Percentiles rank a stretch among this genome's conserved stretches.
phyloP scores from a whole-genome alignment of 2,113 vertebrate species.

The Neopipo cinnamomea region DNA sequence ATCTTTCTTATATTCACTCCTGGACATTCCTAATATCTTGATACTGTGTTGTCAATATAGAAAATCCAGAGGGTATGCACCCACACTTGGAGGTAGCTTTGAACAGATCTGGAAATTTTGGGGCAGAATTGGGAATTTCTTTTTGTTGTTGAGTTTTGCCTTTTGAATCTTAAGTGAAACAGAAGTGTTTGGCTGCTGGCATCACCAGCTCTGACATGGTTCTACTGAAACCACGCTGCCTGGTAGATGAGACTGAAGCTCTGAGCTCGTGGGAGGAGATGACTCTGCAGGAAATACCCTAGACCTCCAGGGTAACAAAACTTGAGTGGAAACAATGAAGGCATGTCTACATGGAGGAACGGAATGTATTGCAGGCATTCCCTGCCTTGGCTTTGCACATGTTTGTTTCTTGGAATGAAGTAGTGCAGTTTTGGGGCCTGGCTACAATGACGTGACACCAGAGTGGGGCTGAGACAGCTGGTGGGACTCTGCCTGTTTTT shows the following conservation, averaged over 20 bases:
- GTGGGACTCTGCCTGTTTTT: background rate
- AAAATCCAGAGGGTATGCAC: background rate
- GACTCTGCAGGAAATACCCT: constrained; percentile 39
- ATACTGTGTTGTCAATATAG: background rate
- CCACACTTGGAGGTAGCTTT: background rate
- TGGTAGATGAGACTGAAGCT: background rate
- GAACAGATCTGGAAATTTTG: background rate
- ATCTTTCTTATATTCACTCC: background rate
- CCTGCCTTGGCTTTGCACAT: background rate
- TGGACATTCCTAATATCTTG: background rate
- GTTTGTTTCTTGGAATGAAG: background rate
- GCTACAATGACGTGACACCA: background rate
- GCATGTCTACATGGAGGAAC: background rate
- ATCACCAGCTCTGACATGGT: background rate
- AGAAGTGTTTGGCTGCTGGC: background rate
- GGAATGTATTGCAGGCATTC: background rate
- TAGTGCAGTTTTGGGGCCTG: rapidly evolving
- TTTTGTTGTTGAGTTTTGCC: background rate
- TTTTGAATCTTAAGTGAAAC: background rate
- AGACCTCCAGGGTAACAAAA: constrained; percentile 37
- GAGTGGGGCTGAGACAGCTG: background rate
- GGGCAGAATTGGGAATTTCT: rapidly evolving
- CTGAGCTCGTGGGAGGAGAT: background rate
- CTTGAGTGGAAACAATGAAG: constrained; percentile 19
- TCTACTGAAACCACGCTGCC: background rate